Evolutionary conservation across 2,113 vertebrate species (phyloP), one percentile per base, ranked within the genome.

Genomic region (Pandion haliaetus): DNA sequence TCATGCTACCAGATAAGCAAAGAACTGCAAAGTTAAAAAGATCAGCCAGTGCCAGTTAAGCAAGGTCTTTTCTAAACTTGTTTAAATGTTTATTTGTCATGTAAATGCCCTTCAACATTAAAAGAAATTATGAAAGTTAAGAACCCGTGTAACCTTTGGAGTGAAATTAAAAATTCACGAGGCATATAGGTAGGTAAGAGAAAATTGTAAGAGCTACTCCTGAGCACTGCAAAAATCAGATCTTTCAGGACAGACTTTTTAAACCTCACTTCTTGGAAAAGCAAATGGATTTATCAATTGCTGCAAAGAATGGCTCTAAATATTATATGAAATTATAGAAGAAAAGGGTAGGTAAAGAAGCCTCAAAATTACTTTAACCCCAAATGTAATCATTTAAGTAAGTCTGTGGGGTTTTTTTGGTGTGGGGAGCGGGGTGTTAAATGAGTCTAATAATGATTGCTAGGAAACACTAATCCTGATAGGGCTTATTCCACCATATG

Each of bases 381-480:
- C 14, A 55, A 59, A 71, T n/a, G 3, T n/a, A 82, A 24, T 49
- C 0, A 74, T 74, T 62, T 82, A 67, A 31, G 4, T 34, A 70
- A 47, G 2, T 31, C 16, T 44, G 14, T 15, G 14, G 6, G 5
- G 1, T 8, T 31, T 59, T 74, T 36, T 52, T n/a, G 2, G 0
- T 36, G 17, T 59, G 29, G 13, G 9, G 16, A 18, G 9, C 7
- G 5, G 3, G 3, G 3, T 2, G 6, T 89, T 77, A 83, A 83
- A 70, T 70, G 12, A 83, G 5, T 65, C 18, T 25, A 72, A 40
- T 42, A 90, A 40, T 38, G 54, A 54, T 66, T 66, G 7, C 15
- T 78, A 17, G 49, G 28, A 83, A 88, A 32, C 3, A 19, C 23
- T 94, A 42, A 69, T 55, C 14, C 32, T 84, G 14, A 67, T 23